Conservation (phyloP, 2,888 invertebrate genomes). For the Melanostoma scalare region DNA sequence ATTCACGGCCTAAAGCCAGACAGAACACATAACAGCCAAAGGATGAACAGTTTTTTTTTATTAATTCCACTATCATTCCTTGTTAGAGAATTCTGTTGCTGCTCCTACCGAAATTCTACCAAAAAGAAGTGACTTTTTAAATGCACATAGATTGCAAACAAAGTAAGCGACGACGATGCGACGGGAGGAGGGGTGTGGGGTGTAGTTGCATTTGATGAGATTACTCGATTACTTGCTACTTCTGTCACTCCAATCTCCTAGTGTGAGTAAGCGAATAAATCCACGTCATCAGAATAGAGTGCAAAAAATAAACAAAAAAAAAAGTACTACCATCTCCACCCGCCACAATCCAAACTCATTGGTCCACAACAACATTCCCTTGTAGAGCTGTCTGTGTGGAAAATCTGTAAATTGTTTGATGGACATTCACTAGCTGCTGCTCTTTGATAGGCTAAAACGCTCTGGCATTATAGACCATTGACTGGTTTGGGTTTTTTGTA, state of each 20-base stretch:
- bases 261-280: conserved; percentile 42
- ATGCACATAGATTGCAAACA: conserved; percentile 17
- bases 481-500: neutral
- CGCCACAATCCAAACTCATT: conserved; percentile 57
- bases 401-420: conserved; percentile 70
- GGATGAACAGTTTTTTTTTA: conserved; percentile 27
- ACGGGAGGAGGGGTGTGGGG: neutral
- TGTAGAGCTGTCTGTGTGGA: conserved; percentile 61
- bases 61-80: conserved; percentile 7
- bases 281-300: conserved; percentile 32
- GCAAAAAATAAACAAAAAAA: neutral
- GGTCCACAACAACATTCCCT: conserved; percentile 55
- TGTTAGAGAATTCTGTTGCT: conserved; percentile 56
- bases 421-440: conserved; percentile 57
- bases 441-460: conserved; percentile 62
- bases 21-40: conserved; percentile 40
- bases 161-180: no score
- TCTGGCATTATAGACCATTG: conserved; percentile 28
- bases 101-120: conserved; percentile 18
- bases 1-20: conserved; percentile 40
- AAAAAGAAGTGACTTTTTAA: conserved; percentile 59
- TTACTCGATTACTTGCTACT: conserved; percentile 64
- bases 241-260: conserved; percentile 55
- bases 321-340: neutral
- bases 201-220: conserved; percentile 52